Evolutionary conservation across 2,797 vertebrate species (phyloP).

Genomic region (Coranthus polyacanthus): DNA sequence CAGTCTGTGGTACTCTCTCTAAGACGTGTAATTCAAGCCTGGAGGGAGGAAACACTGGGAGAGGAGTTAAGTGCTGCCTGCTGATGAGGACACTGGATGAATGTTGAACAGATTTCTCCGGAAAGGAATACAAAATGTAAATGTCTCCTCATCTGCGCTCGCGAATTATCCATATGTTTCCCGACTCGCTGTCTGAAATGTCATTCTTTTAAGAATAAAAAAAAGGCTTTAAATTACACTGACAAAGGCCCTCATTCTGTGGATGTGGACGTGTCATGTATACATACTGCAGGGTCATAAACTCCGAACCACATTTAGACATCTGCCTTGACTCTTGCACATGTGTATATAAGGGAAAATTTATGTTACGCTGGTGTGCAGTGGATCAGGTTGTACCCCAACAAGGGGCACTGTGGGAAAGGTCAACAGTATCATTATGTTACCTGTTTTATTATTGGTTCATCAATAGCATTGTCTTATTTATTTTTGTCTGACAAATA

Average conservation of each 20-base stretch:
- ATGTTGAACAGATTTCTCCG: conserved; percentile 53
- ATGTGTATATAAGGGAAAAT: conserved; percentile 12
- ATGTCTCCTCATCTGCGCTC: conserved; percentile 5
- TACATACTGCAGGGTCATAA: conserved; percentile 4
- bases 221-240: background rate
- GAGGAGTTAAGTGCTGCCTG: conserved; percentile 73
- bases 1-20: conserved; percentile 45
- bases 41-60: conserved; percentile 61
- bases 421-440: too few relatives aligned
- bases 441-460: too few relatives aligned
- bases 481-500: too few relatives aligned
- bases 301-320: background rate
- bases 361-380: background rate
- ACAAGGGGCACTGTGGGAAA: too few relatives aligned
- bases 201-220: conserved; percentile 1
- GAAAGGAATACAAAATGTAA: conserved; percentile 33
- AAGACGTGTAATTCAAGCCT: conserved; percentile 68
- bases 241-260: background rate
- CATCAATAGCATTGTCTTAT: too few relatives aligned
- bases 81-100: conserved; percentile 70
- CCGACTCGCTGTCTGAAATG: background rate
- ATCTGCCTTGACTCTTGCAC: background rate
- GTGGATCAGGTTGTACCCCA: too few relatives aligned
- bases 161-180: background rate
- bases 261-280: background rate